These are phyloP conservation scores for Telmatherina bonti DNA, from an alignment of 2,797 vertebrate species.

Conservation along the genomic window DNA sequence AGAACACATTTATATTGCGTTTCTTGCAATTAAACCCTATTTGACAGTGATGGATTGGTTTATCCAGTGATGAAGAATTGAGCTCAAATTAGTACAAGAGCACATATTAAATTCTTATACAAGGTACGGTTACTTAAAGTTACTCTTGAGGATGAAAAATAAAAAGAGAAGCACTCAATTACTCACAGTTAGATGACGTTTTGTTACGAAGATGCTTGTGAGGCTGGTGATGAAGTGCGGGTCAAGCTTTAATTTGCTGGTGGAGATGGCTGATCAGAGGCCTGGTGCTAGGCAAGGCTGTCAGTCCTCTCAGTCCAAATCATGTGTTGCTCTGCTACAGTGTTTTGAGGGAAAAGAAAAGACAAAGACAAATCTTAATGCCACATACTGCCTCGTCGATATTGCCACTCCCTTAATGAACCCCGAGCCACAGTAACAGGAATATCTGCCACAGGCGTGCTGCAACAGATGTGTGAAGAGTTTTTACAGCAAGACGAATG, in stretches of 20 bases:
- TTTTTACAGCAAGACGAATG: constrained; percentile 65
- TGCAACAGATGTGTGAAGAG: constrained; percentile 80
- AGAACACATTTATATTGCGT: background rate
- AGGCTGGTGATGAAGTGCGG: constrained; percentile 78
- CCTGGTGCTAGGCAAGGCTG: constrained; percentile 78
- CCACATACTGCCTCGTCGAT: constrained; percentile 74
- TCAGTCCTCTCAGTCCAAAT: constrained; percentile 80
- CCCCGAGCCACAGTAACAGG: constrained; percentile 63
- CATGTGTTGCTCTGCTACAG: constrained; percentile 79
- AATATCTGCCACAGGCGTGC: constrained; percentile 62
- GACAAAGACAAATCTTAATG: constrained; percentile 80
- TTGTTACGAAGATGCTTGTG: constrained; percentile 76
- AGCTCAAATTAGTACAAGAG: constrained; percentile 24
- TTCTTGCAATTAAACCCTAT: constrained; percentile 19
- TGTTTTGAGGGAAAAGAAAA: constrained; percentile 65
- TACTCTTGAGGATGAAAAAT: background rate
- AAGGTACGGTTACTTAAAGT: constrained; percentile 23
- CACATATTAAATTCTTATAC: constrained; percentile 17
- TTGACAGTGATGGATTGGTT: constrained; percentile 20
- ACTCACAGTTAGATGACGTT: constrained; percentile 83
- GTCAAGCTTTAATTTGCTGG: constrained; percentile 81
- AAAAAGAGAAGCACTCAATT: constrained; percentile 14
- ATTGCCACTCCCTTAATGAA: constrained; percentile 81
- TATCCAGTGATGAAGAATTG: constrained; percentile 18
- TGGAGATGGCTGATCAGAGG: constrained; percentile 80